Evolutionary conservation across 2,113 vertebrate genomes (phyloP), one percentile per base, ranked within the genome.

Genomic region (Sturnira hondurensis): DNA sequence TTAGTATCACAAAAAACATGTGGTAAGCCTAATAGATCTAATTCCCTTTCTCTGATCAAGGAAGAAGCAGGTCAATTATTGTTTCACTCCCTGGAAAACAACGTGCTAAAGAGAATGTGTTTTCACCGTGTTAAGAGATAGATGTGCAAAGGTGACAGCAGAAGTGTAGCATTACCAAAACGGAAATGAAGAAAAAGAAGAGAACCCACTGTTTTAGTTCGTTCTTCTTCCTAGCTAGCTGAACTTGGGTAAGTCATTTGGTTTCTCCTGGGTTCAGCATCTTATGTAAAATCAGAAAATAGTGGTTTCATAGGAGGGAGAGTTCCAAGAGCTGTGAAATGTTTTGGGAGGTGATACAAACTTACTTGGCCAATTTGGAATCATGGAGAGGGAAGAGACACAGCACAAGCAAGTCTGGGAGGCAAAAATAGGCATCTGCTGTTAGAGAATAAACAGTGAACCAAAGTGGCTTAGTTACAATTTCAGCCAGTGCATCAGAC

Each of bases 1-100:
- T 89, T 74, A 63, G 83, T 81, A 47, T 81, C 56, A 47, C 26
- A 77, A 74, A 96, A 97, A 38, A 58, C 67, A 54, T 0, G 20
- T 77, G 67, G 54, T 33, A 74, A 95, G 95, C 74, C 33, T 67
- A 36, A 2, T 6, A 61, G 88, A 97, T 93, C 47, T 92, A 96
- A 54, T 52, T 92, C 86, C 12, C 67, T 0, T 89, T 77, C 84
- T 85, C 47, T n/a, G 61, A 81, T 80, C 22, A n/a, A 68, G 67
- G 67, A 54, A 61, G 36, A 65, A 24, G 5, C 43, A 38, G 52
- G 24, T 43, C 84, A 65, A 45, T 33, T 7, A 58, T 28, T n/a
- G 41, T 20, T 50, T 17, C 9, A 33, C 1, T 71, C n/a, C 6
- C 12, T 3, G 0, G 24, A 71, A 61, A 82, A 73, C 41, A 19